Evolutionary conservation across 2,888 invertebrate species (phyloP).

Genomic region (Meloe dianella): DNA sequence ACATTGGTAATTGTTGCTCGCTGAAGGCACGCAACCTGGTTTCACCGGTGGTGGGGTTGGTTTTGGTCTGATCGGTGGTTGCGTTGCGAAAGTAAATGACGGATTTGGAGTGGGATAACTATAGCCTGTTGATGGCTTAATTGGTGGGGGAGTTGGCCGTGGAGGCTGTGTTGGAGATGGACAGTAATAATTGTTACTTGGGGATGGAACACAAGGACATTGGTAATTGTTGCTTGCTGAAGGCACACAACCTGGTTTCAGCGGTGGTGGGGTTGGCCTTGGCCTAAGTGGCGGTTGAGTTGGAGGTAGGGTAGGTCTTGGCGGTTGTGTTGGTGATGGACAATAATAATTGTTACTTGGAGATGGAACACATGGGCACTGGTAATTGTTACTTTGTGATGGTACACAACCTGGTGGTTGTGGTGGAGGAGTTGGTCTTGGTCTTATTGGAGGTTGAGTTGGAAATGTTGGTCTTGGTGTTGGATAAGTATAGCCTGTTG

Average conservation of each 20-base stretch:
- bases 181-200: conserved; percentile 23
- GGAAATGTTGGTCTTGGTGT: conserved; percentile 17
- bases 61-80: no score
- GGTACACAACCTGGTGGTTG: no score
- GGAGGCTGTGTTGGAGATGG: conserved; percentile 16
- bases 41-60: conserved; percentile 18
- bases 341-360: neutral
- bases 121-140: conserved; percentile 18
- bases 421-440: conserved; percentile 19
- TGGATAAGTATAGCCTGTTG: conserved; percentile 15
- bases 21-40: conserved; percentile 25
- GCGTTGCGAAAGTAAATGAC: no score
- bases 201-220: conserved; percentile 21
- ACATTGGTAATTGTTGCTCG: conserved; percentile 29
- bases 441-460: no score
- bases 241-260: conserved; percentile 25
- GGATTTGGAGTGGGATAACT: conserved; percentile 28
- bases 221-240: conserved; percentile 26
- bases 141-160: neutral
- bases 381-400: conserved; percentile 6
- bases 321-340: neutral
- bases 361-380: neutral
- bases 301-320: neutral
- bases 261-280: conserved; percentile 17
- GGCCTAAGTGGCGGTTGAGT: conserved; percentile 4